Evolutionary conservation across 1,140 invertebrate genomes (phyloP).

Genomic region (Solenopsis fugax): DNA sequence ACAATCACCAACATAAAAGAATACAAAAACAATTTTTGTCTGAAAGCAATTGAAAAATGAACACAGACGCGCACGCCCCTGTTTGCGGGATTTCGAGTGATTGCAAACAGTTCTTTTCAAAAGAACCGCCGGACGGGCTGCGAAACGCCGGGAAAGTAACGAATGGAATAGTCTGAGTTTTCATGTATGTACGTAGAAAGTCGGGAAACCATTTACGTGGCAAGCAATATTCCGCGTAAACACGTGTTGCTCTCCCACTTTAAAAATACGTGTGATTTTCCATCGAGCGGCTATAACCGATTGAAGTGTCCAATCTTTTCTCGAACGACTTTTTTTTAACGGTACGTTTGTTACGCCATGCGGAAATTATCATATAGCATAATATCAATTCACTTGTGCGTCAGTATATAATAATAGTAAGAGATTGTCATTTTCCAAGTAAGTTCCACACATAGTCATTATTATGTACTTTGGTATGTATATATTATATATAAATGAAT

Average conservation of each 20-base stretch:
- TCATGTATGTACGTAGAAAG: conserved; percentile 15
- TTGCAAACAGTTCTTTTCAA: conserved; percentile 53
- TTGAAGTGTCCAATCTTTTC: conserved; percentile 19
- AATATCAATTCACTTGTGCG: not conserved
- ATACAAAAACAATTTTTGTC: conserved; percentile 35
- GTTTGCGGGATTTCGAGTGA: conserved; percentile 51
- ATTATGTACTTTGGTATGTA: not conserved
- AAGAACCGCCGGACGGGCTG: not conserved
- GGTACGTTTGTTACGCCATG: too few relatives aligned
- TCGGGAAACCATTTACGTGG: conserved; percentile 47
- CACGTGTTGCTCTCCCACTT: conserved; percentile 57
- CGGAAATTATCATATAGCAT: not conserved
- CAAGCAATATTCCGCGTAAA: conserved; percentile 60
- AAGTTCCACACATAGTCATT: not conserved
- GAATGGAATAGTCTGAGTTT: conserved; percentile 36
- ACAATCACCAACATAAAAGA: not conserved
- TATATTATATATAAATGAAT: not conserved
- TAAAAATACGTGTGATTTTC: conserved; percentile 20
- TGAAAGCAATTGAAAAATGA: conserved; percentile 37
- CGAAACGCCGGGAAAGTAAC: conserved; percentile 33
- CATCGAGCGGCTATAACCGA: conserved; percentile 28
- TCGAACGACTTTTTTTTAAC: not conserved
- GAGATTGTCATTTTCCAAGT: not conserved
- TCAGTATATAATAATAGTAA: not conserved
- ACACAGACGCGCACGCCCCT: not conserved